Conservation (phyloP, 2,113 vertebrate species). For the Notiomystis cincta region DNA sequence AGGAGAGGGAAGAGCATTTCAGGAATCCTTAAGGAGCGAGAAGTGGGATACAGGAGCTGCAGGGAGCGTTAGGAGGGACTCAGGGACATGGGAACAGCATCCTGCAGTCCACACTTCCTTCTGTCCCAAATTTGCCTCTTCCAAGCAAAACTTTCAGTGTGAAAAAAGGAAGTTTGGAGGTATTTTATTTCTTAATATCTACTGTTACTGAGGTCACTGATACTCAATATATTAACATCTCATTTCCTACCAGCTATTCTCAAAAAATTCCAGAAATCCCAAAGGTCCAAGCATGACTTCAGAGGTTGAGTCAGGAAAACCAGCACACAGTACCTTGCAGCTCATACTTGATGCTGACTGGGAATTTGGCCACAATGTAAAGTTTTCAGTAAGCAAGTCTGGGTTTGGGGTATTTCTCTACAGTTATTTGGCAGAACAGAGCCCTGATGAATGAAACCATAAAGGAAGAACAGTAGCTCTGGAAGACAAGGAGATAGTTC, state of each 20-base stretch:
- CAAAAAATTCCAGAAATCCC: neutral
- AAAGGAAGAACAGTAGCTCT: neutral
- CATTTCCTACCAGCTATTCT: neutral
- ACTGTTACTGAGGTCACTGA: neutral
- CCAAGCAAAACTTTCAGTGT: neutral
- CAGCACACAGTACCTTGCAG: neutral
- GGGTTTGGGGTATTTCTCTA: neutral
- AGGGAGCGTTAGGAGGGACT: no score
- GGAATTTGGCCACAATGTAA: neutral
- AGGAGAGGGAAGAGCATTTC: neutral
- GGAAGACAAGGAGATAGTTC: neutral
- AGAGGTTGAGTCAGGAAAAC: neutral
- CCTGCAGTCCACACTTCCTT: neutral
- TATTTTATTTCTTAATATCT: neutral
- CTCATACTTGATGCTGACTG: neutral
- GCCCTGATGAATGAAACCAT: neutral
- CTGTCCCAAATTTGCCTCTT: neutral
- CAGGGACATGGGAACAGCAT: rapidly evolving
- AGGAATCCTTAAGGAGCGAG: neutral
- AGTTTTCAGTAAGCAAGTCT: neutral
- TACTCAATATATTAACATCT: no score
- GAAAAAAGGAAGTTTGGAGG: neutral
- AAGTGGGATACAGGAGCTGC: rapidly evolving
- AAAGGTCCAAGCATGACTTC: neutral
- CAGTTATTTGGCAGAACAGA: neutral